Evolutionary conservation across 2,888 invertebrate species (phyloP), one percentile per base, ranked within the genome.

Genomic region (Choristoneura rosaceana): DNA sequence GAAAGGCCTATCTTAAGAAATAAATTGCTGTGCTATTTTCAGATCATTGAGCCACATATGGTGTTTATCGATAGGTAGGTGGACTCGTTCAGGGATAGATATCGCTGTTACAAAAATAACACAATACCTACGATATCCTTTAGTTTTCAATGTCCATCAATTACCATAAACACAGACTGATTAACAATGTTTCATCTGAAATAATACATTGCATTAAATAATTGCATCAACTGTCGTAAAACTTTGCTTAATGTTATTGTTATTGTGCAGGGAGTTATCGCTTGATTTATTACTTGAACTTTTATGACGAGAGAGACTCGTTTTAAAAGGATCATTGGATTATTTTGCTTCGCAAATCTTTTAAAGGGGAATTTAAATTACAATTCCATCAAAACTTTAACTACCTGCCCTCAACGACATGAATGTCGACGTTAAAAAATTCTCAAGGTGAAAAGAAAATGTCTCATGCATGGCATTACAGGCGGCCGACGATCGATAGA

Each of bases 381-480:
- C 33, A 64, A 41, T 76, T 77, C 74, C 78, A 80, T 79, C 81
- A 78, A 78, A 81, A 80, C 69, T 71, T 75, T 75, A 79, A 77
- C 80, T 83, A 82, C 84, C 84, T 83, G 85, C 81, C 81, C 75
- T 81, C 78, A 77, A 79, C 81, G 64, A 62, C 71, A 68, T 62
- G 65, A 71, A 71, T 82, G 83, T 83, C 77, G 84, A 80, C 82
- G 83, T 86, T 83, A 80, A 25, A 86, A 82, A 84, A 82, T 83
- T 83, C 86, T 86, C 90, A 92, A 92, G 90, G 90, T 88, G 86
- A 88, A 87, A 84, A 90, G 81, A 86, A 90, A 87, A 85, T 86
- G 84, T 84, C 82, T 87, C 85, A 84, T 83, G 89, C 83, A 90
- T 89, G 81, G 80, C 84, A 89, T 89, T 89, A 88, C 84, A 79